phyloP scores from a whole-genome alignment of 23 tunicate species.

The Halocynthia aurantium region DNA sequence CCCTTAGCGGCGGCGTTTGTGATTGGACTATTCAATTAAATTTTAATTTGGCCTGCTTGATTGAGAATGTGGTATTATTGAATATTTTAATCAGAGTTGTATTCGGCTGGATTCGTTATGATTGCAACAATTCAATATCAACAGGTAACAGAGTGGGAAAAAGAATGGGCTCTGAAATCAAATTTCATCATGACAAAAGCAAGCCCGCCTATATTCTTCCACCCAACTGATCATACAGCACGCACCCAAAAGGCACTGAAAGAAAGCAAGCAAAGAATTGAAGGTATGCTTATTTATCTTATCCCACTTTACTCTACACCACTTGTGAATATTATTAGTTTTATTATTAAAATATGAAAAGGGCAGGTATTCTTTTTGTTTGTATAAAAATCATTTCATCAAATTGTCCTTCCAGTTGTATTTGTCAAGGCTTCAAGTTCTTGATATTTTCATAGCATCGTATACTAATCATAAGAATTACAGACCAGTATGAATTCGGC shows the following conservation, averaged over 20 bases:
- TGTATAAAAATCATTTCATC: neutral
- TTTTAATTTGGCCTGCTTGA: no score
- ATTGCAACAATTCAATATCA: neutral
- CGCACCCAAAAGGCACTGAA: constrained; percentile 69
- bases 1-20: no score
- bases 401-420: neutral
- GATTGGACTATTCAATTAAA: no score
- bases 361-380: neutral
- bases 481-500: no score
- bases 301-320: neutral
- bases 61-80: no score
- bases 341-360: neutral
- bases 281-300: constrained; percentile 24
- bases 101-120: no score
- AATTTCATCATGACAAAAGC: constrained; percentile 81
- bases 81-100: no score
- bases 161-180: constrained; percentile 72
- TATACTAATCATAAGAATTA: no score
- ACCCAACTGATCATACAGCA: constrained; percentile 76
- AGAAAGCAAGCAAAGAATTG: constrained; percentile 50
- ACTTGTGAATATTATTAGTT: neutral
- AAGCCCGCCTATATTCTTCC: constrained; percentile 65
- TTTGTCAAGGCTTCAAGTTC: neutral
- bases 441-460: neutral
- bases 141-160: constrained; percentile 78